A percentile compares a stretch with the other conserved stretches of the same genome.
Conservation (phyloP, 1,140 invertebrate genomes). For the Bombus turneri region DNA sequence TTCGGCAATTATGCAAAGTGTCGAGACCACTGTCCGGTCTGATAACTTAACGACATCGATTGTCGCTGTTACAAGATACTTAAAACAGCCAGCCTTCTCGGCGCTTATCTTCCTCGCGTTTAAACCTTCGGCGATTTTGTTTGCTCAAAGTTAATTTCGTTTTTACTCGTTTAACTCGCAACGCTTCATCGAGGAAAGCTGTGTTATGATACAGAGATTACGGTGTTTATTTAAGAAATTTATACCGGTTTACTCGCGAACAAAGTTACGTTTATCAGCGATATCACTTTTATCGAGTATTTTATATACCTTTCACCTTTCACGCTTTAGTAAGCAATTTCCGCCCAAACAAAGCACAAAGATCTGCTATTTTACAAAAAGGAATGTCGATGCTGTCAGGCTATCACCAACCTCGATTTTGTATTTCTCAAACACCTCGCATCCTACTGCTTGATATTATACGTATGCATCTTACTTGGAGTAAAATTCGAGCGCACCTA, state of each 20-base stretch:
- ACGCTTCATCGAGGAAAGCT: no score
- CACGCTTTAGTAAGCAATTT: background rate
- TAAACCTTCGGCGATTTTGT: background rate
- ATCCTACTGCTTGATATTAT: background rate
- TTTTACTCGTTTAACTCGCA: background rate
- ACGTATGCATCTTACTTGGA: background rate
- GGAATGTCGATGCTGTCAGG: no score
- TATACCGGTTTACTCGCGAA: background rate
- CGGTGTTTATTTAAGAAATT: background rate
- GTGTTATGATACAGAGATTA: no score
- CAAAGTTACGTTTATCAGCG: background rate
- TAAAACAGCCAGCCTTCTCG: background rate
- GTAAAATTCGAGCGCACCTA: background rate
- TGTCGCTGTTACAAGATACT: conserved; percentile 46
- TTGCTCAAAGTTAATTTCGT: background rate
- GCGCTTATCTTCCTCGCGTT: background rate
- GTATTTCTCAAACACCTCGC: background rate
- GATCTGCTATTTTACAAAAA: background rate
- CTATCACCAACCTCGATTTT: background rate
- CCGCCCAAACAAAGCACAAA: background rate
- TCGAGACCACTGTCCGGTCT: conserved; percentile 36
- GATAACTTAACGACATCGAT: conserved; percentile 39
- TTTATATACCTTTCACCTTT: background rate
- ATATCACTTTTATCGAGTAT: background rate
- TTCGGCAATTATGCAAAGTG: conserved; percentile 50